A percentile compares a stretch with the other conserved stretches of the same genome.
Evolutionary conservation across 2,888 invertebrate genomes (phyloP).

Genomic region (Erynnis tages): DNA sequence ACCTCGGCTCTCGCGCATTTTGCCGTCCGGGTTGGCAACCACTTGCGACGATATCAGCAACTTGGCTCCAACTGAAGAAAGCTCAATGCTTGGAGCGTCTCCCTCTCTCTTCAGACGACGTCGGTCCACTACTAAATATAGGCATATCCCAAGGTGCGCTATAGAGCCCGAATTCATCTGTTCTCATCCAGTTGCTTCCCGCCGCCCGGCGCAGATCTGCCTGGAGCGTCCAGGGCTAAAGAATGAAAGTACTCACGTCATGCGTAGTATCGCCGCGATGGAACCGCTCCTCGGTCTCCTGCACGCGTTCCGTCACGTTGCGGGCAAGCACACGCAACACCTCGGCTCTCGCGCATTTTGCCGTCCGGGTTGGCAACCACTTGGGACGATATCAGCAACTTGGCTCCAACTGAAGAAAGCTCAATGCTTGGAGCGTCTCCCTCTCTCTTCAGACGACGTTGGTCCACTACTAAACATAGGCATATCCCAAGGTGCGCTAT

Average conservation of each 20-base stretch:
- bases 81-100: conserved; percentile 50
- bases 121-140: too few species aligned
- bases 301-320: conserved; percentile 90
- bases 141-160: too few species aligned
- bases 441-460: too few species aligned
- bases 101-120: too few species aligned
- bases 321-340: conserved; percentile 90
- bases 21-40: conserved; percentile 86
- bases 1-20: conserved; percentile 92
- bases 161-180: too few species aligned
- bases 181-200: too few species aligned
- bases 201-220: too few species aligned
- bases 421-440: conserved; percentile 51
- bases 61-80: conserved; percentile 60
- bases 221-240: too few species aligned
- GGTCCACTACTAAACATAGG: too few species aligned
- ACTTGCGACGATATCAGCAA: conserved; percentile 67
- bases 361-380: conserved; percentile 86
- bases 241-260: conserved; percentile 85
- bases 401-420: conserved; percentile 58
- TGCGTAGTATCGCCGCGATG: conserved; percentile 93
- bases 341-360: conserved; percentile 89
- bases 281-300: conserved; percentile 92
- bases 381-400: conserved; percentile 62
- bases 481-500: too few species aligned